Base-by-base conservation (phyloP, 2,888 invertebrate genomes). In the Diachrysia chrysitis region DNA sequence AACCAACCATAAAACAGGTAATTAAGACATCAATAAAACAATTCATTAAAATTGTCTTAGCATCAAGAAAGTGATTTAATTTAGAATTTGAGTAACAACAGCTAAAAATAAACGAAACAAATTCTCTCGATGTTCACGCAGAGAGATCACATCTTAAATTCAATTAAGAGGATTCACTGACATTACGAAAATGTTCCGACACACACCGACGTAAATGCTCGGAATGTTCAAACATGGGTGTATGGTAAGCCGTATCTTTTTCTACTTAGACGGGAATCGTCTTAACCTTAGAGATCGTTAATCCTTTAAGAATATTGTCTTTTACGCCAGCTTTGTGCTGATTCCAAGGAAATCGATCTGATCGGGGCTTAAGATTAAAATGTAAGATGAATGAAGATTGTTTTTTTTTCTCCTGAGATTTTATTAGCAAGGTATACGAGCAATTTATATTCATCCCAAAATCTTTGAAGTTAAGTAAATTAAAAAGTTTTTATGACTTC, bases 261-360 rank as follows among this genome's bases (percentile, higher is more conserved):
- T 79, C 82, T 69, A 61, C 69, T 69, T 62, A 78, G 75, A 74
- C 69, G 77, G 61, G 61, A 83, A 83, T 84, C 82, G 69, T 63
- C 73, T 80, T 78, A 84, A 66, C 77, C 71, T 78, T 83, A 73
- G 67, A 76, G 73, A 48, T 77, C 73, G 73, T 78, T 84, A 85
- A 86, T 84, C 83, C 68, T 74, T 75, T 83, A 82, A 85, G 83
- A 82, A 79, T 80, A 83, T 83, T 82, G 82, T 86, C 83, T 85
- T 81, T 85, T 78, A 81, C 84, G 81, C 79, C 69, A 78, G 78
- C 76, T 83, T 82, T 73, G 69, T 84, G 83, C 80, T 83, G 84
- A 84, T 71, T 63, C 66, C 63, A 65, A 25, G 61, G 69, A 66
- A 78, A 78, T 80, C 69, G 76, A 73, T 57, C 63, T 69, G 66